Percentiles rank a stretch among this genome's conserved stretches.
These are phyloP conservation scores for Rhagophthalmus giganteus DNA, from an alignment of 2,888 invertebrate genomes.

Conservation along the genomic window DNA sequence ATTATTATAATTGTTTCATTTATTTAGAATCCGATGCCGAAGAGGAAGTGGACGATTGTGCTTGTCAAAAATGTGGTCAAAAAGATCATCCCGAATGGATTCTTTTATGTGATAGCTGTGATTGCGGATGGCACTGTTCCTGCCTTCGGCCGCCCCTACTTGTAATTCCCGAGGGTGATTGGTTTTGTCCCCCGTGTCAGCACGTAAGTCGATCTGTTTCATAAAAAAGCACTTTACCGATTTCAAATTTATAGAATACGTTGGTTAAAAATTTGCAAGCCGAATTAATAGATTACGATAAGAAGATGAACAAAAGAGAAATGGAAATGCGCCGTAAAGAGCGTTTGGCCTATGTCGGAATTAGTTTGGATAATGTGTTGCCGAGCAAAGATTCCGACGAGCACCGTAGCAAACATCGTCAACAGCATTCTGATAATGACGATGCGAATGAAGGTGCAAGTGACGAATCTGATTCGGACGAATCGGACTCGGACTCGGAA, in stretches of 20 bases:
- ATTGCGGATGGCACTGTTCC: constrained; percentile 96
- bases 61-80: constrained; percentile 88
- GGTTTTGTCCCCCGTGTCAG: constrained; percentile 97
- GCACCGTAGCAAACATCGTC: constrained; percentile 36
- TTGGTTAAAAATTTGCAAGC: constrained; percentile 74
- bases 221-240: neutral
- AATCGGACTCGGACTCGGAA: constrained; percentile 39
- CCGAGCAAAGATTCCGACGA: constrained; percentile 48
- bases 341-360: constrained; percentile 73
- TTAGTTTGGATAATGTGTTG: constrained; percentile 73
- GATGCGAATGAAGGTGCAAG: constrained; percentile 41
- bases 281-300: constrained; percentile 77
- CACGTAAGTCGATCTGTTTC: constrained; percentile 69
- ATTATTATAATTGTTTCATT: constrained; percentile 7
- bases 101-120: constrained; percentile 92
- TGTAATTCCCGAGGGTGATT: constrained; percentile 94
- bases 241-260: constrained; percentile 55
- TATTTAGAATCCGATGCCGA: constrained; percentile 47
- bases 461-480: constrained; percentile 36
- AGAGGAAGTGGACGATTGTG: constrained; percentile 65
- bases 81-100: constrained; percentile 97
- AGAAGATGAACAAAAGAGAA: constrained; percentile 67
- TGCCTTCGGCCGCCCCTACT: constrained; percentile 91
- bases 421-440: constrained; percentile 49
- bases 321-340: constrained; percentile 70